Conservation (phyloP, 1,140 invertebrate species). For the Laodelphax striatellus region DNA sequence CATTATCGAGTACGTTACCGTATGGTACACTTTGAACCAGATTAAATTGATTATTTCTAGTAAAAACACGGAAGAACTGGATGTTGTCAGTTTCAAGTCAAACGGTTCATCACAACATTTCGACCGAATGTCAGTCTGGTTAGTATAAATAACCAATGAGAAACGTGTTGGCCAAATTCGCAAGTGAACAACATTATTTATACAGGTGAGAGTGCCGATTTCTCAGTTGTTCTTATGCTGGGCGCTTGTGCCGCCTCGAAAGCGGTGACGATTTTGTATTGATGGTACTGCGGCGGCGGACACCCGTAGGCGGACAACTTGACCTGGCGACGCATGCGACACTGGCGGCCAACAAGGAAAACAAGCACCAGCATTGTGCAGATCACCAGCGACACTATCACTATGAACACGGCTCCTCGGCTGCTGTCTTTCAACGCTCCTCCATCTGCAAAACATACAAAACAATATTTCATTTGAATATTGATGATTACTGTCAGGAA, state of each 20-base stretch:
- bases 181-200: no score
- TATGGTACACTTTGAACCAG: no score
- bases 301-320: slow-evolving; percentile 16
- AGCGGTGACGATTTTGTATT: slow-evolving; percentile 22
- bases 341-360: slow-evolving; percentile 8
- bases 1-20: no score
- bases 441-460: not conserved
- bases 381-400: slow-evolving; percentile 6
- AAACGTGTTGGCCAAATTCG: no score
- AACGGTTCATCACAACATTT: no score
- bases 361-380: slow-evolving; percentile 3
- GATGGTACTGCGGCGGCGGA: slow-evolving; percentile 17
- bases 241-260: slow-evolving; percentile 12
- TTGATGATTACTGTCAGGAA: no score
- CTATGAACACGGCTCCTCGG: slow-evolving; percentile 10
- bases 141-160: no score
- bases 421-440: not conserved
- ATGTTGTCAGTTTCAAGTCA: no score
- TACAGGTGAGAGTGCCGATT: slow-evolving; percentile 3
- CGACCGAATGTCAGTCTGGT: no score
- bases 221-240: not conserved
- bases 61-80: no score
- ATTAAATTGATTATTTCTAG: no score
- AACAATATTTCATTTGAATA: not conserved
- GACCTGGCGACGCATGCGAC: slow-evolving; percentile 12